Evolutionary conservation across 2,888 invertebrate species (phyloP).

Genomic region (Tipula lateralis): DNA sequence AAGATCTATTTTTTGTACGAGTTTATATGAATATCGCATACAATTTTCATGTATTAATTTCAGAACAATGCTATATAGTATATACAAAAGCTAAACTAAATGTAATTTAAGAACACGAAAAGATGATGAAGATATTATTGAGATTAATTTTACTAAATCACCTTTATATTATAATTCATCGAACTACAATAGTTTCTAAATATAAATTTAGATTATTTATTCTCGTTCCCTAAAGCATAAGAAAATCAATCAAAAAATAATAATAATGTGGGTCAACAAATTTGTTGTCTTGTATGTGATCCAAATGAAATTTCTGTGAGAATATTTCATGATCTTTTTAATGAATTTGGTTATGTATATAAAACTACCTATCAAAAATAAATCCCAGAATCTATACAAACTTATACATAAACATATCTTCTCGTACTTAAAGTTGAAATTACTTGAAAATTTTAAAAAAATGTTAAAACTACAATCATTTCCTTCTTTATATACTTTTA

Average conservation of each 20-base stretch:
- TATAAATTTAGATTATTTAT: constrained; percentile 9
- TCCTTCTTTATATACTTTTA: not conserved
- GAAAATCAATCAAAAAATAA: not conserved
- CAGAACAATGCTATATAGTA: not conserved
- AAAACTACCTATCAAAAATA: not conserved
- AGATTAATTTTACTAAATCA: not conserved
- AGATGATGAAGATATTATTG: not conserved
- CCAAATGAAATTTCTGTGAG: not conserved
- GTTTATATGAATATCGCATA: not conserved
- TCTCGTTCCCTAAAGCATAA: not conserved
- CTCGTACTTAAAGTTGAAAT: not conserved
- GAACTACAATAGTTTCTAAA: not conserved
- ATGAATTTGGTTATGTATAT: not conserved
- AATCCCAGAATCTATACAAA: not conserved
- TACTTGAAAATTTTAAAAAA: not conserved
- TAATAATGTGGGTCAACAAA: not conserved
- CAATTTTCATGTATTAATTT: not conserved
- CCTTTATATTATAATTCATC: not conserved
- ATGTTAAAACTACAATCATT: not conserved
- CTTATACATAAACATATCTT: too few relatives aligned
- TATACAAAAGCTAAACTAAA: not conserved
- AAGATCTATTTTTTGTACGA: not conserved
- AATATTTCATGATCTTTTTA: not conserved
- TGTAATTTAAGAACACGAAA: not conserved
- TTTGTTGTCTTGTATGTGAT: not conserved